Evolutionary conservation across 2,888 invertebrate species (phyloP).

Genomic region (Caradrina kadenii): DNA sequence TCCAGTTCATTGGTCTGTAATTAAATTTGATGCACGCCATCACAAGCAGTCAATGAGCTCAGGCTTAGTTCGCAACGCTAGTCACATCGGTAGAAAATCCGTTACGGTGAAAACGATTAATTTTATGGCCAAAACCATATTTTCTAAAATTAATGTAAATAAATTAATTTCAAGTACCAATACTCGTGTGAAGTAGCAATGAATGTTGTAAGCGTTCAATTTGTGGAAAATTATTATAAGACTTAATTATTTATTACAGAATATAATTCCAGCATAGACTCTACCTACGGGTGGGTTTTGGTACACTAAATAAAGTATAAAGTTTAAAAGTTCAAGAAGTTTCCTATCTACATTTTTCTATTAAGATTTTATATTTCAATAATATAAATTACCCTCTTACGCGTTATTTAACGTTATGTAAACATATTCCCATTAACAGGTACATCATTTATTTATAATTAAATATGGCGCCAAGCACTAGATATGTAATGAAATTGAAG

Average conservation of each 20-base stretch:
- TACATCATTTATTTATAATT: slow-evolving; percentile 43
- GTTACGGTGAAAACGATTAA: slow-evolving; percentile 15
- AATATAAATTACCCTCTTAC: not conserved
- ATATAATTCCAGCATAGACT: not conserved
- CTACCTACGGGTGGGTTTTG: not conserved
- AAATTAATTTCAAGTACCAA: no score
- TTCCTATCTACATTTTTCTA: not conserved
- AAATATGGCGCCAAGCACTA: slow-evolving; percentile 32
- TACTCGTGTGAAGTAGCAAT: no score
- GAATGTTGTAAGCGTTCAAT: not conserved
- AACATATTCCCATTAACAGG: slow-evolving; percentile 11
- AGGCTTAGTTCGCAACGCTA: not conserved
- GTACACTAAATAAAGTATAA: not conserved
- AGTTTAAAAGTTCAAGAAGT: no score
- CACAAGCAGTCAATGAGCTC: not conserved
- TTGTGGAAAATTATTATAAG: not conserved
- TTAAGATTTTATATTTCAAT: not conserved
- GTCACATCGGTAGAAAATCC: not conserved
- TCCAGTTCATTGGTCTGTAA: not conserved
- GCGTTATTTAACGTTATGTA: slow-evolving; percentile 6
- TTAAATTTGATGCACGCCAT: not conserved
- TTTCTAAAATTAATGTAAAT: no score
- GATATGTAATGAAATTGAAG: slow-evolving; percentile 16
- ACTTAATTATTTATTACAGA: not conserved
- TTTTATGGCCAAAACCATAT: not conserved